Conservation (phyloP, 1,140 invertebrate genomes). For the Drosophila saltans region DNA sequence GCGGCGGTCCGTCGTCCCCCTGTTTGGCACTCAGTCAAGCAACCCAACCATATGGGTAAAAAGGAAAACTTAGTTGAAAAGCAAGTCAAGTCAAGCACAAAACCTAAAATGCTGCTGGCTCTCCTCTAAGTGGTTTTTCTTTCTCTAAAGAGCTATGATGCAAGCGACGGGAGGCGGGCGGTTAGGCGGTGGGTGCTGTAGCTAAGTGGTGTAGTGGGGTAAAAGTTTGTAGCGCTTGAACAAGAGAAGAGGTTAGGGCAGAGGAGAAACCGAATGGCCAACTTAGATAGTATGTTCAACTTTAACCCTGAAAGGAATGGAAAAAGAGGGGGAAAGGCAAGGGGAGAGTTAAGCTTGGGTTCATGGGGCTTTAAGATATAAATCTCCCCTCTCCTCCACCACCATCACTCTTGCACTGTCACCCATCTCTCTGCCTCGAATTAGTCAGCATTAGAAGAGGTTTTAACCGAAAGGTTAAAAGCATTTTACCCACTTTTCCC, state of each 20-base stretch:
- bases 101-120: slow-evolving; percentile 22
- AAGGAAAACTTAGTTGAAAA: slow-evolving; percentile 21
- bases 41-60: slow-evolving; percentile 19
- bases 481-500: background rate
- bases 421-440: background rate
- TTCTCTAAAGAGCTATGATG: background rate
- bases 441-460: slow-evolving; percentile 11
- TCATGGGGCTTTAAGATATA: background rate
- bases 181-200: background rate
- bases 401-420: no score
- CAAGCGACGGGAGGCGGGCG: background rate
- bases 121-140: slow-evolving; percentile 19
- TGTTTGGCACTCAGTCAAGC: slow-evolving; percentile 13
- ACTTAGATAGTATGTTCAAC: slow-evolving; percentile 12
- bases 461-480: slow-evolving; percentile 5
- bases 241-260: no score
- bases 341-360: background rate
- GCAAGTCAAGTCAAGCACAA: slow-evolving; percentile 23
- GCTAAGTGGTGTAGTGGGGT: background rate
- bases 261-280: background rate
- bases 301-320: slow-evolving; percentile 1
- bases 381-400: background rate
- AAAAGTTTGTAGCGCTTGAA: background rate
- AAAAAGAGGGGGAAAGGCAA: background rate
- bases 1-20: background rate